phyloP scores from a whole-genome alignment of 2,888 invertebrate species.

The Dryococelus australis region DNA sequence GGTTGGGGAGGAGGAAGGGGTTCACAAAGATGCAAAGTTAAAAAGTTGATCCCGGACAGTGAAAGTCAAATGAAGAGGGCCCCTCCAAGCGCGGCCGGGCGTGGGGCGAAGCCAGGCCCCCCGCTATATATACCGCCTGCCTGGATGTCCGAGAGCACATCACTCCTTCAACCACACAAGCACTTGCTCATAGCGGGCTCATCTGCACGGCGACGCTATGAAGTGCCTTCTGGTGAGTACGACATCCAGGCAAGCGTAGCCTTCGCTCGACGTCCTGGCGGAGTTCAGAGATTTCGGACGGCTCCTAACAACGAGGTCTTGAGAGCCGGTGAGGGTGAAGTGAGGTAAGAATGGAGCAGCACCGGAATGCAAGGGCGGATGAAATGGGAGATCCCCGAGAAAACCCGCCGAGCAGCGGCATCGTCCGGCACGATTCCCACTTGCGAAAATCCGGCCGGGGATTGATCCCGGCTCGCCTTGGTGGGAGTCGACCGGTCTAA shows the following conservation, averaged over 20 bases:
- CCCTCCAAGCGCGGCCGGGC: neutral
- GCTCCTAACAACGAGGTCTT: no score
- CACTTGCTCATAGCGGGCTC: neutral
- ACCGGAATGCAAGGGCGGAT: no score
- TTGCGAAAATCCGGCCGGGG: no score
- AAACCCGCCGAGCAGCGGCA: no score
- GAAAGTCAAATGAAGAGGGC: conserved; percentile 16
- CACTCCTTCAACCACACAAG: neutral
- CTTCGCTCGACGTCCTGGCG: no score
- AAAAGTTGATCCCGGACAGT: conserved; percentile 10
- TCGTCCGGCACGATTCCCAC: no score
- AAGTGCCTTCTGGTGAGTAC: conserved; percentile 8
- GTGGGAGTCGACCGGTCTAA: no score
- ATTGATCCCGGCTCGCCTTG: no score
- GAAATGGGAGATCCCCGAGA: no score
- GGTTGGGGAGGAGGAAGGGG: neutral
- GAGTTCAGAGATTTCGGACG: no score
- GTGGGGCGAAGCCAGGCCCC: neutral
- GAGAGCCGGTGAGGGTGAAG: no score
- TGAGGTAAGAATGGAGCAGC: no score
- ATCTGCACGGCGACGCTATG: neutral
- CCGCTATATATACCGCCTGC: neutral
- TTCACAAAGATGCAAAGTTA: neutral
- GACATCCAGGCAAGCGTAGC: neutral
- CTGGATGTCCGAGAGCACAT: neutral